These are phyloP conservation scores for Gopherus evgoodei DNA, from an alignment of 2,113 vertebrate genomes.

Conservation along the genomic window DNA sequence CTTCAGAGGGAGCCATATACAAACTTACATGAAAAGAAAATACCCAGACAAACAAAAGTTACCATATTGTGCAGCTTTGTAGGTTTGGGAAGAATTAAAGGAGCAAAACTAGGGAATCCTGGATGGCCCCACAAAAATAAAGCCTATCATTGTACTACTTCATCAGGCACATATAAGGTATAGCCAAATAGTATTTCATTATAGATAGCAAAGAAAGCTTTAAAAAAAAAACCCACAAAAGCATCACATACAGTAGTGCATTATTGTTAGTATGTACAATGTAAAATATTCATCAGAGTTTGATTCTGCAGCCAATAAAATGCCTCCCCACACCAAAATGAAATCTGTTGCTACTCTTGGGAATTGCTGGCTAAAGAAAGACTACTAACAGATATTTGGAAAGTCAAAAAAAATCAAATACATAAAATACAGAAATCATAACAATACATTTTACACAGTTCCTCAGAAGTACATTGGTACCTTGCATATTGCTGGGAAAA, in stretches of 20 bases:
- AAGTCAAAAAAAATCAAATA: not conserved
- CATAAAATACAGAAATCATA: not conserved
- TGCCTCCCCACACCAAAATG: not conserved
- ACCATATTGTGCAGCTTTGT: not conserved
- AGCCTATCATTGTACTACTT: not conserved
- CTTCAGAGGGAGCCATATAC: not conserved
- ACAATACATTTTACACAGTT: not conserved
- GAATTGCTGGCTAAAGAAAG: not conserved
- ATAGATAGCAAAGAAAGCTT: not conserved
- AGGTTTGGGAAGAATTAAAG: not conserved
- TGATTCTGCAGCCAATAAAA: not conserved
- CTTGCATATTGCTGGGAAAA: not conserved
- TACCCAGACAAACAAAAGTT: not conserved
- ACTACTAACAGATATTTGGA: not conserved
- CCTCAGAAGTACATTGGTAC: not conserved
- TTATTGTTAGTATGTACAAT: not conserved
- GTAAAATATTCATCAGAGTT: not conserved
- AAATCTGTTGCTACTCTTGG: not conserved
- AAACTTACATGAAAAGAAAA: not conserved
- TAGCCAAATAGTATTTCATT: not conserved
- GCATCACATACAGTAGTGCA: fast-evolving
- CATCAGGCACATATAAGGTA: not conserved
- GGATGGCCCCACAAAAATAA: not conserved
- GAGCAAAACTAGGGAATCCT: not conserved
- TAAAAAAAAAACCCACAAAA: not conserved